phyloP scores from a whole-genome alignment of 2,888 invertebrate genomes.

The Hofmannophila pseudospretella region DNA sequence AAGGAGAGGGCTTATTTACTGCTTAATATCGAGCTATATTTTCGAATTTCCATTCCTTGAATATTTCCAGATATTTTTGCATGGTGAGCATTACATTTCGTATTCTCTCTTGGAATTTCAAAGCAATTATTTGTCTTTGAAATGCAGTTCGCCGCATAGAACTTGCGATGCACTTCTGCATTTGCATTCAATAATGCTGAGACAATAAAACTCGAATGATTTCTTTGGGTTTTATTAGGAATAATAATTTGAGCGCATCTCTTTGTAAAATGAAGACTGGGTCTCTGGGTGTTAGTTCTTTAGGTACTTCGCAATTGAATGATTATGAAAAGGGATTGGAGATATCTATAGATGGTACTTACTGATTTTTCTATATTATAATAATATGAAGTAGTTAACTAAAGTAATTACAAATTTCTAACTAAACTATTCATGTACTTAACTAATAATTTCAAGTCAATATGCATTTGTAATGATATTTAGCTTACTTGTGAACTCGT shows the following conservation, averaged over 20 bases:
- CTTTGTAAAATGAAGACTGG: background rate
- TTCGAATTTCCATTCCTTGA: constrained; percentile 29
- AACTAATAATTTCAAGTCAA: too few species aligned
- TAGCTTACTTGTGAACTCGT: too few species aligned
- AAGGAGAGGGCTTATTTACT: constrained; percentile 16
- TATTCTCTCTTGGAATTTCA: constrained; percentile 42
- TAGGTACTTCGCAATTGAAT: too few species aligned
- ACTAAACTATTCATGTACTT: too few species aligned
- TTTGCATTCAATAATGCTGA: constrained; percentile 35
- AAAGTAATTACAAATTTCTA: too few species aligned
- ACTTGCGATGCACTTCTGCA: constrained; percentile 39
- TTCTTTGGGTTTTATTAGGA: constrained; percentile 20
- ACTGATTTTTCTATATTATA: too few species aligned
- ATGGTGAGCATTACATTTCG: constrained; percentile 43
- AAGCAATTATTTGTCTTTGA: constrained; percentile 57
- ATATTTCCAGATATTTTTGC: constrained; percentile 38
- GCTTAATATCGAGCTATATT: constrained; percentile 16
- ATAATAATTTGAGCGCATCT: constrained; percentile 13
- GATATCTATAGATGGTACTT: too few species aligned
- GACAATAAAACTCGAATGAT: constrained; percentile 28
- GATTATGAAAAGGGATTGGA: too few species aligned
- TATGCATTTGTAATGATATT: too few species aligned
- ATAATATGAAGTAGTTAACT: too few species aligned
- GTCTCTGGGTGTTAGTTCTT: too few species aligned
- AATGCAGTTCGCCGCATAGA: constrained; percentile 44